Evolutionary conservation across 2,113 vertebrate species (phyloP).

Genomic region (Amblyopsis rosae): DNA sequence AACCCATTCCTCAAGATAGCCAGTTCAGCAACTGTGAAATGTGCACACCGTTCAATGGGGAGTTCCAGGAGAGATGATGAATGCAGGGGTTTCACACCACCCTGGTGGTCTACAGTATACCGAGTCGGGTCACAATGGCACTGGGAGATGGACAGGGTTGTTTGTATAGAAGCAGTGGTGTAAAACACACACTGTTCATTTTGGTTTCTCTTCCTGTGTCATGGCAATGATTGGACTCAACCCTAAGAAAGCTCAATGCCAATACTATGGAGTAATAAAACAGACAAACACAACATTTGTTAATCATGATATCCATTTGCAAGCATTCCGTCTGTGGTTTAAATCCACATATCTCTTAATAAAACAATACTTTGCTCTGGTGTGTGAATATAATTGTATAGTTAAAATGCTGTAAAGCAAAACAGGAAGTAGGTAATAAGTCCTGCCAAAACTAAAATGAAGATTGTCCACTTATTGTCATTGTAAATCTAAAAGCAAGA

Average conservation of each 20-base stretch:
- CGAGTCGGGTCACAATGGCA: slow-evolving; percentile 31
- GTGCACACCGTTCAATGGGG: neutral
- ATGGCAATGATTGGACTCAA: neutral
- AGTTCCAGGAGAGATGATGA: neutral
- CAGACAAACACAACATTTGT: slow-evolving; percentile 3
- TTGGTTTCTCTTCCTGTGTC: slow-evolving; percentile 11
- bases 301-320: slow-evolving; percentile 7
- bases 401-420: slow-evolving; percentile 24
- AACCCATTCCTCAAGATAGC: neutral
- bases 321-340: slow-evolving; percentile 9
- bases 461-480: neutral
- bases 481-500: neutral
- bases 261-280: neutral
- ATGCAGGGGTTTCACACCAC: slow-evolving; percentile 20
- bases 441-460: neutral
- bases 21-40: neutral
- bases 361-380: slow-evolving; percentile 3
- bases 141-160: slow-evolving; percentile 4
- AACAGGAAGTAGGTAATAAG: slow-evolving; percentile 2
- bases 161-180: slow-evolving; percentile 19
- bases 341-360: neutral
- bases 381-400: slow-evolving; percentile 6
- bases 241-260: neutral
- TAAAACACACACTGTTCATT: slow-evolving; percentile 22
- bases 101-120: slow-evolving; percentile 29